A percentile compares a stretch with the other conserved stretches of the same genome.
Evolutionary conservation across 2,797 vertebrate species (phyloP).

Genomic region (Brachyrhaphis roseni): DNA sequence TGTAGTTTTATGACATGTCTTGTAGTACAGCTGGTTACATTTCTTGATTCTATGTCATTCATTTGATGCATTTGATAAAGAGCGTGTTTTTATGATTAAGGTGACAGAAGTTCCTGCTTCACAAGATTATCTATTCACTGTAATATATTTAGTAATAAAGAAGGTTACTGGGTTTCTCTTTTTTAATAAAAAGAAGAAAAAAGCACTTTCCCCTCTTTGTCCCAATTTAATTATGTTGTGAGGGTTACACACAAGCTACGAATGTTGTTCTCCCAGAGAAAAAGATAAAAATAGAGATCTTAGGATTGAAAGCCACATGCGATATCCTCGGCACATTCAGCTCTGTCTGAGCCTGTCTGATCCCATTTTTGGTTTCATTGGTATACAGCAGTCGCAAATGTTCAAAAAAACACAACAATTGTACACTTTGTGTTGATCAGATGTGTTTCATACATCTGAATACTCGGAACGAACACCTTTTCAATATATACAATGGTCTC

Average conservation of each 20-base stretch:
- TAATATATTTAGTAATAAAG: neutral
- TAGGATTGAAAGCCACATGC: constrained; percentile 8
- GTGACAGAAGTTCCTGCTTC: neutral
- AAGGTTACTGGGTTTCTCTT: neutral
- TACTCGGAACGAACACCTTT: constrained; percentile 7
- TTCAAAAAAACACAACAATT: constrained; percentile 4
- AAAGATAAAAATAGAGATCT: constrained; percentile 20
- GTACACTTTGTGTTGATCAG: neutral
- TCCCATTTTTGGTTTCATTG: constrained; percentile 10
- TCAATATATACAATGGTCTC: neutral
- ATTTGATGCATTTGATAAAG: neutral
- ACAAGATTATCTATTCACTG: neutral
- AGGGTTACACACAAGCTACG: constrained; percentile 8
- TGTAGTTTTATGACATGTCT: constrained; percentile 3
- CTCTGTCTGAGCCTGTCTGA: constrained; percentile 10
- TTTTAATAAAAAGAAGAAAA: neutral
- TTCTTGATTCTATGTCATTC: constrained; percentile 8
- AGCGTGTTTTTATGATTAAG: neutral
- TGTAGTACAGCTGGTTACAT: neutral
- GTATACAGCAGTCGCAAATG: neutral
- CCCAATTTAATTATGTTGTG: neutral
- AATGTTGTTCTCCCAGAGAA: constrained; percentile 26
- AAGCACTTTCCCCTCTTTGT: neutral
- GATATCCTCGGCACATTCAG: constrained; percentile 13
- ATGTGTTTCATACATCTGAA: neutral